Base-by-base conservation (phyloP, 2,113 vertebrate genomes). In the Eolophus roseicapilla region DNA sequence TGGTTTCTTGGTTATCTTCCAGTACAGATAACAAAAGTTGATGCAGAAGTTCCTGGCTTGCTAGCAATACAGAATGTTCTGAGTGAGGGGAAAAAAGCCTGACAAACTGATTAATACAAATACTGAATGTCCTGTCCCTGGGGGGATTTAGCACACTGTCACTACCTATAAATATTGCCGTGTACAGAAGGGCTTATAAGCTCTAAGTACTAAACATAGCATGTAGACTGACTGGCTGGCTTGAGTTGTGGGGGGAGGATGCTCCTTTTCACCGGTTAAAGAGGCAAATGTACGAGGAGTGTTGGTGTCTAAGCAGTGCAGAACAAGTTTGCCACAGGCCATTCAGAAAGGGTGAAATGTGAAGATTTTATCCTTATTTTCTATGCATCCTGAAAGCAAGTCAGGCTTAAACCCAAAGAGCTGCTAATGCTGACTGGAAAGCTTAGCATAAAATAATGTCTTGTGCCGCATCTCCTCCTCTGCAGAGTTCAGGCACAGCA, bases 91-190 rank as follows among this genome's bases (percentile, higher is more conserved):
- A 74, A 59, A 21, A 84, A 79, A 86, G 81, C 83, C 62, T 94
- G 92, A 60, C 92, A 86, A 86, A 93, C 13, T 88, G 88, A 95
- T 95, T 67, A 94, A 70, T 62, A 46, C 43, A 70, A 93, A 93
- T 71, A 28, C 91, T 55, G 86, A 62, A 77, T 82, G 94, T 92
- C 92, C 95, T 84, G 84, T 91, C 44, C 82, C 93, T n/a, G 53
- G 20, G 71, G 59, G 84, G 92, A 94, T 92, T 97, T 95, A 86
- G 88, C 77, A 27, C 28, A 86, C 44, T 95, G 95, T 50, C 88
- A 79, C 94, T 71, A 55, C 76, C 88, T 90, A 97, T 96, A 95
- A 96, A 95, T 97, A 97, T 93, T 86, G 90, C 46, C 46, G 16
- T 53, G 84, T 60, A 52, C 83, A 85, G 70, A 93, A 96, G 73